Conservation (phyloP, 64 coral and sea anemone genomes). For the Astreopora myriophthalma region DNA sequence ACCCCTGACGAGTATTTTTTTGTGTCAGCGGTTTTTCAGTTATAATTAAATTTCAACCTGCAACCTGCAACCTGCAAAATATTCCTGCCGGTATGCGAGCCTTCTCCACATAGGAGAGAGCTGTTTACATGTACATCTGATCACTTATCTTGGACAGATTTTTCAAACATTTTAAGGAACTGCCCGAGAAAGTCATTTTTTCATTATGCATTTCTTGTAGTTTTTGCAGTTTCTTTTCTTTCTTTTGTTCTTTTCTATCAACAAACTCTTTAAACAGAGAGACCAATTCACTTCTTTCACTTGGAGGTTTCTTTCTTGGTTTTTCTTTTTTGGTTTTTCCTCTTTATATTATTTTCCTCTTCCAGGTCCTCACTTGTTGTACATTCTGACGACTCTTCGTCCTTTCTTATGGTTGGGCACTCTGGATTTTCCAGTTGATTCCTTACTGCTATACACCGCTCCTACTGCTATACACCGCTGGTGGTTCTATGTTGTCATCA, state of each 20-base stretch:
- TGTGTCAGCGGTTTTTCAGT: too few species aligned
- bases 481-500: not conserved
- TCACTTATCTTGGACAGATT: constrained; percentile 60
- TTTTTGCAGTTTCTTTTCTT: constrained; percentile 42
- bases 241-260: constrained; percentile 55
- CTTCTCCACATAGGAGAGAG: constrained; percentile 27
- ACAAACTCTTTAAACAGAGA: constrained; percentile 67
- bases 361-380: not conserved
- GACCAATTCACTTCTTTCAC: constrained; percentile 60
- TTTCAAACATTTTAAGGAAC: constrained; percentile 64
- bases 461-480: not conserved
- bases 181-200: constrained; percentile 55
- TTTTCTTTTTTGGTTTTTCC: constrained; percentile 52
- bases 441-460: not conserved
- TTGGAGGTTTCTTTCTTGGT: constrained; percentile 54
- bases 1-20: too few species aligned
- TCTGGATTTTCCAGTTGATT: not conserved
- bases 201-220: constrained; percentile 46
- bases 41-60: too few species aligned
- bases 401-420: not conserved
- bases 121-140: constrained; percentile 23
- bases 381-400: too few species aligned
- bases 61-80: too few species aligned
- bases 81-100: constrained; percentile 14
- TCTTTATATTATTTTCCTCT: constrained; percentile 27